These are phyloP conservation scores for Octopus sinensis DNA, from an alignment of 1,140 invertebrate genomes.

Conservation along the genomic window DNA sequence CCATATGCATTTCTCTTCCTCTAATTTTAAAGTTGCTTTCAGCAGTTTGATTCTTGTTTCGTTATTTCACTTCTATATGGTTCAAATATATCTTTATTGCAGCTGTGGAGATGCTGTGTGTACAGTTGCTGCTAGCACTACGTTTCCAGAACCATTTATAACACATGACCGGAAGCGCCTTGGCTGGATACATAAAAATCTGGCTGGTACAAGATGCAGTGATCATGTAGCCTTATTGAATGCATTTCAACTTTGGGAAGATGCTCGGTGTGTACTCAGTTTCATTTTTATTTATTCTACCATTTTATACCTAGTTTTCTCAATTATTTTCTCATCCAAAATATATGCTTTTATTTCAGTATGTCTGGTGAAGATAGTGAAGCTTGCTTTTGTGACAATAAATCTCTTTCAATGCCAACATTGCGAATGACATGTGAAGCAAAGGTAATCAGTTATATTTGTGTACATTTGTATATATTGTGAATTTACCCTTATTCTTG, in stretches of 20 bases:
- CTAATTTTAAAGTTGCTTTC: too few species aligned
- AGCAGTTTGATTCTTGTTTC: too few species aligned
- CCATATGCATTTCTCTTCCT: too few species aligned
- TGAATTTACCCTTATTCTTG: background rate
- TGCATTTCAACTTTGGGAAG: conserved; percentile 85
- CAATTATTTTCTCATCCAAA: background rate
- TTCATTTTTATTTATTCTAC: background rate
- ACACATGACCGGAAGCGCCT: conserved; percentile 48
- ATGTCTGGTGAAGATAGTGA: conserved; percentile 76
- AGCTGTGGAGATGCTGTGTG: conserved; percentile 82
- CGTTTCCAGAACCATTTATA: conserved; percentile 86
- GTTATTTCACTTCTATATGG: too few species aligned
- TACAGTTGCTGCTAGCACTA: conserved; percentile 84
- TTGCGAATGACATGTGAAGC: conserved; percentile 87
- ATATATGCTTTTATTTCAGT: conserved; percentile 29
- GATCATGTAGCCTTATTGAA: conserved; percentile 94
- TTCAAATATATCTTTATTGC: conserved; percentile 14
- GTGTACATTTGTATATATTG: background rate
- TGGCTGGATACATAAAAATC: conserved; percentile 56
- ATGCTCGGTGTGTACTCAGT: conserved; percentile 61
- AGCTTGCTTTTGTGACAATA: conserved; percentile 82
- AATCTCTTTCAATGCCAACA: conserved; percentile 82
- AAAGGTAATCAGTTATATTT: conserved; percentile 62
- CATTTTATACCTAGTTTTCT: background rate
- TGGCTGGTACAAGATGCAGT: conserved; percentile 81